These are phyloP conservation scores for Eulacestoma nigropectus DNA, from an alignment of 2,113 vertebrate genomes.

Conservation along the genomic window DNA sequence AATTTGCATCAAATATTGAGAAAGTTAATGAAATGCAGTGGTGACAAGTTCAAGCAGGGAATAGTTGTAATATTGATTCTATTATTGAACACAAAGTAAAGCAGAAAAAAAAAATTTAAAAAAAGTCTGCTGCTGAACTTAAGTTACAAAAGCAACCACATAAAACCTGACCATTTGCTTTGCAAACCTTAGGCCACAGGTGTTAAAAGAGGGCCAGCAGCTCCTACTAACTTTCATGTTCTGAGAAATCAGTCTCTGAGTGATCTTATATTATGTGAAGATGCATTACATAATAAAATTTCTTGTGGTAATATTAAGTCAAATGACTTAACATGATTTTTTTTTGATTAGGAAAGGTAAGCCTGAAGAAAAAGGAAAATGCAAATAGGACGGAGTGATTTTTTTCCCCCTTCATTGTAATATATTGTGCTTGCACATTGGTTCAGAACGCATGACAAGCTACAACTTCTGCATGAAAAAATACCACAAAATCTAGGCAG, in stretches of 20 bases:
- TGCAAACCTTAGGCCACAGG: not conserved
- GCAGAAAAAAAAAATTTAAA: not conserved
- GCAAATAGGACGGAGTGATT: not conserved
- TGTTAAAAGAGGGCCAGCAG: not conserved
- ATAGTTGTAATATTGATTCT: not conserved
- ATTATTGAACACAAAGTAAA: not conserved
- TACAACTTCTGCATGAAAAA: not conserved
- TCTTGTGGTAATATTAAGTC: not conserved
- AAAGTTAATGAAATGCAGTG: not conserved
- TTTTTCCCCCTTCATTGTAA: not conserved
- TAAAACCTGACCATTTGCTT: not conserved
- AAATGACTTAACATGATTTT: not conserved
- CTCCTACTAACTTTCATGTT: not conserved
- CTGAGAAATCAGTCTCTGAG: not conserved
- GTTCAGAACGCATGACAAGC: not conserved
- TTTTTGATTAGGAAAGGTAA: not conserved
- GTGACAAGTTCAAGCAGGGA: not conserved
- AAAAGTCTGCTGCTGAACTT: not conserved
- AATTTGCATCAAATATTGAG: conserved; percentile 28
- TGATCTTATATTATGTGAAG: not conserved
- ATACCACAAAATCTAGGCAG: not conserved
- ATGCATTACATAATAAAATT: not conserved
- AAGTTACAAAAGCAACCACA: not conserved
- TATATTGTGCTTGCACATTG: not conserved
- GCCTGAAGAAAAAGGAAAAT: not conserved